Conservation (phyloP, 2,113 vertebrate genomes). For the Corythornis cristatus region DNA sequence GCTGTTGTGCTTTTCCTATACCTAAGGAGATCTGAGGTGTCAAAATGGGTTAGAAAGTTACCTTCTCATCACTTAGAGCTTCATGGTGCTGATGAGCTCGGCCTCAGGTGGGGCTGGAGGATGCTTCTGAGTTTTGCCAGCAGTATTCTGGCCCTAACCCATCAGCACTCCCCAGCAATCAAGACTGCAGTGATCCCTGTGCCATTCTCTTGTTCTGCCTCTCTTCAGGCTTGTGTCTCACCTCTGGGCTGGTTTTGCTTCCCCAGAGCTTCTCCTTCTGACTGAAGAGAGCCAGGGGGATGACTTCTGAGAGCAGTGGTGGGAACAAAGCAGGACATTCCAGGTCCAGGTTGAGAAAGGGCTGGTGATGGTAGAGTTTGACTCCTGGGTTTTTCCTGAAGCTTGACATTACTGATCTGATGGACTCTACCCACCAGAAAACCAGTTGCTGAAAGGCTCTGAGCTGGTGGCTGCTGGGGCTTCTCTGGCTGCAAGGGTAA, state of each 20-base stretch:
- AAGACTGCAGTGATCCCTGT: accelerated
- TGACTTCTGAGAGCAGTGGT: background rate
- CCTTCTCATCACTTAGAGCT: background rate
- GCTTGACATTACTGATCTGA: background rate
- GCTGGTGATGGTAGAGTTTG: background rate
- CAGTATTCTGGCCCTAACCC: background rate
- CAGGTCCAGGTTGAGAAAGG: background rate
- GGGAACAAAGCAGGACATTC: background rate
- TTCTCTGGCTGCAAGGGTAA: background rate
- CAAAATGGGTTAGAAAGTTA: background rate
- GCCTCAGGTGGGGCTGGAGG: background rate
- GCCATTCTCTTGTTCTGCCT: background rate
- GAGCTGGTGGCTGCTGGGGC: background rate
- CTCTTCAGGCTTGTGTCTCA: background rate
- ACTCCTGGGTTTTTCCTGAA: background rate
- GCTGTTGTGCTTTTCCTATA: background rate
- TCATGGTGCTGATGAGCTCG: background rate
- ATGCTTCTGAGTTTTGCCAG: background rate
- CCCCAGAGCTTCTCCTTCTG: background rate
- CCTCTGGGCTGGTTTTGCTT: background rate
- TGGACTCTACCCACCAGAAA: background rate
- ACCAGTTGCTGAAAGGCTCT: background rate
- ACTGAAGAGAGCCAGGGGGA: background rate
- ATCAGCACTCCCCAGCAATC: background rate
- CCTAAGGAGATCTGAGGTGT: background rate